Conservation (phyloP, 2,888 invertebrate species). For the Lasioglossum oenotherae region DNA sequence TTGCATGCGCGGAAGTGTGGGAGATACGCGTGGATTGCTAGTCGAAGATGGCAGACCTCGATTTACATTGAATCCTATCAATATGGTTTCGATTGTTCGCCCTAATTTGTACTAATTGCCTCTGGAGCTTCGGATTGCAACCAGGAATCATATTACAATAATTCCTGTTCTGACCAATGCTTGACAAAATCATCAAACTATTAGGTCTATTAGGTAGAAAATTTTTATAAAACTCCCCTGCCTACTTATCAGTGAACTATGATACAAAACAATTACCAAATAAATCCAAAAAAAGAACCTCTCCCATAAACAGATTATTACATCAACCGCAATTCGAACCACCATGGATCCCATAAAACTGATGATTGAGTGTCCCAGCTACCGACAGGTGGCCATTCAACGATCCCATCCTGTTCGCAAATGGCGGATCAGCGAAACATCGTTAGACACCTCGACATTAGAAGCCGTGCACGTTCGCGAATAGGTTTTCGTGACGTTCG, state of each 20-base stretch:
- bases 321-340: not conserved
- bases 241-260: too few relatives aligned
- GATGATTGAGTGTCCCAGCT: not conserved
- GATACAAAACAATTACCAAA: too few relatives aligned
- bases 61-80: not conserved
- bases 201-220: too few relatives aligned
- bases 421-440: slow-evolving; percentile 24
- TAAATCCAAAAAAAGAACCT: not conserved
- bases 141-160: not conserved
- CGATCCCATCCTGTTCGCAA: slow-evolving; percentile 12
- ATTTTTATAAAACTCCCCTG: too few relatives aligned
- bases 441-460: slow-evolving; percentile 6
- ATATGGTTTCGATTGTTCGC: not conserved
- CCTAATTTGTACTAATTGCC: not conserved
- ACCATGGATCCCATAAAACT: not conserved
- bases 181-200: too few relatives aligned
- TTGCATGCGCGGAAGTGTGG: not conserved
- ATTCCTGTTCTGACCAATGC: not conserved
- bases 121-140: not conserved
- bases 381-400: slow-evolving; percentile 32
- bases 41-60: not conserved
- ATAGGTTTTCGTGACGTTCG: slow-evolving; percentile 47
- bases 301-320: not conserved
- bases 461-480: slow-evolving; percentile 21
- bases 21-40: not conserved